phyloP scores from a whole-genome alignment of 2,888 invertebrate species.

The Netelia fuscicornis region DNA sequence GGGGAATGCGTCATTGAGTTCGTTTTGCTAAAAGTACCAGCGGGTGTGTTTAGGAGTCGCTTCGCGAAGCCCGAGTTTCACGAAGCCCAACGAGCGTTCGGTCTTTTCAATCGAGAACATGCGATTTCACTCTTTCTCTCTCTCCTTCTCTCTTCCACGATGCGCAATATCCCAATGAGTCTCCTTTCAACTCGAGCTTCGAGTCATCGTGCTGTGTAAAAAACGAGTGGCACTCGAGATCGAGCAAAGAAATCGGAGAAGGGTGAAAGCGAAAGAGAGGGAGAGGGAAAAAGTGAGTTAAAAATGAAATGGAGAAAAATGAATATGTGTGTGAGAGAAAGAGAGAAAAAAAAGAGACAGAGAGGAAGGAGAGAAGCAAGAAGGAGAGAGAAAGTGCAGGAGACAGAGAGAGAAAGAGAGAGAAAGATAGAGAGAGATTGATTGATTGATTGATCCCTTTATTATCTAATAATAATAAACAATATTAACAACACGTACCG shows the following conservation, averaged over 20 bases:
- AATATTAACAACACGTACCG: too few species aligned
- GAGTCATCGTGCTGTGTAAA: slow-evolving; percentile 23
- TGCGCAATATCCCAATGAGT: slow-evolving; percentile 34
- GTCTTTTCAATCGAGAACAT: slow-evolving; percentile 30
- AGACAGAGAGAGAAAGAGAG: background rate
- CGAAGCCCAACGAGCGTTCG: slow-evolving; percentile 51
- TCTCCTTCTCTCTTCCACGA: slow-evolving; percentile 4
- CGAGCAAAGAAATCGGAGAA: slow-evolving; percentile 25
- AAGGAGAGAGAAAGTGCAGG: too few species aligned
- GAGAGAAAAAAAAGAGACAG: background rate
- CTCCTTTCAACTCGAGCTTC: slow-evolving; percentile 28
- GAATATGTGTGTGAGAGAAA: background rate
- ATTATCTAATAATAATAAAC: too few species aligned
- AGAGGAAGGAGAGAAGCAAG: too few species aligned
- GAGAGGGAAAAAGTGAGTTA: background rate
- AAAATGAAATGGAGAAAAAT: slow-evolving; percentile 3
- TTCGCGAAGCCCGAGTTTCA: slow-evolving; percentile 29
- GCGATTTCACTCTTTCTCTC: slow-evolving; percentile 24
- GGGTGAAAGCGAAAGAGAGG: slow-evolving; percentile 13
- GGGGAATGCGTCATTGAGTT: slow-evolving; percentile 18
- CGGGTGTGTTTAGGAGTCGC: slow-evolving; percentile 10
- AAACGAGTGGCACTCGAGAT: slow-evolving; percentile 16
- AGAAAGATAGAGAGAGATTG: too few species aligned
- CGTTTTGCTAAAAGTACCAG: slow-evolving; percentile 6
- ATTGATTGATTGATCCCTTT: too few species aligned